These are phyloP conservation scores for Alligator mississippiensis DNA, from an alignment of 2,113 vertebrate species.

Conservation along the genomic window DNA sequence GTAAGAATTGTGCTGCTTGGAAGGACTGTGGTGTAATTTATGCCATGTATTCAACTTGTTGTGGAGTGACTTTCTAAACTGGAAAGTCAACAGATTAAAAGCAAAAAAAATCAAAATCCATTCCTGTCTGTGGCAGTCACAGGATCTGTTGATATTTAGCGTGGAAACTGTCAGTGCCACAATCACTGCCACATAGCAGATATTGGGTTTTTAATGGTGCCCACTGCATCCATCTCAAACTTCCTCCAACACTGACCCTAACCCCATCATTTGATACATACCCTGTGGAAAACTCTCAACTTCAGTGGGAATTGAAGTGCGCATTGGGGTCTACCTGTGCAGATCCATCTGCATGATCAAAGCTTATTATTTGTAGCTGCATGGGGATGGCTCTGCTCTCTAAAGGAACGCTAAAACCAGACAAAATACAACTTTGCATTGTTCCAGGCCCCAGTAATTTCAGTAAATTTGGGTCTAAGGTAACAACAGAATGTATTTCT, in stretches of 20 bases:
- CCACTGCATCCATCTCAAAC: background rate
- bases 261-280: background rate
- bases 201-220: background rate
- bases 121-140: background rate
- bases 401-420: background rate
- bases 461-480: background rate
- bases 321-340: background rate
- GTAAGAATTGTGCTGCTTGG: background rate
- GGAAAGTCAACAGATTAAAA: background rate
- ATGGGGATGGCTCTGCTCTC: background rate
- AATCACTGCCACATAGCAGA: background rate
- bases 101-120: background rate
- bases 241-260: background rate
- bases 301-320: background rate
- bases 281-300: background rate
- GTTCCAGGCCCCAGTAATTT: background rate
- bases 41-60: background rate
- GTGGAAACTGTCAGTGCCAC: background rate
- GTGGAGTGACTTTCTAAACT: background rate
- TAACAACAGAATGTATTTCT: background rate
- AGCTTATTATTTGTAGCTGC: background rate
- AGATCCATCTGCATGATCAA: background rate
- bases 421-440: background rate
- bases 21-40: conserved; percentile 17
- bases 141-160: background rate